Base-by-base conservation (phyloP, 92 coral and sea anemone genomes). In the Porites lobata region DNA sequence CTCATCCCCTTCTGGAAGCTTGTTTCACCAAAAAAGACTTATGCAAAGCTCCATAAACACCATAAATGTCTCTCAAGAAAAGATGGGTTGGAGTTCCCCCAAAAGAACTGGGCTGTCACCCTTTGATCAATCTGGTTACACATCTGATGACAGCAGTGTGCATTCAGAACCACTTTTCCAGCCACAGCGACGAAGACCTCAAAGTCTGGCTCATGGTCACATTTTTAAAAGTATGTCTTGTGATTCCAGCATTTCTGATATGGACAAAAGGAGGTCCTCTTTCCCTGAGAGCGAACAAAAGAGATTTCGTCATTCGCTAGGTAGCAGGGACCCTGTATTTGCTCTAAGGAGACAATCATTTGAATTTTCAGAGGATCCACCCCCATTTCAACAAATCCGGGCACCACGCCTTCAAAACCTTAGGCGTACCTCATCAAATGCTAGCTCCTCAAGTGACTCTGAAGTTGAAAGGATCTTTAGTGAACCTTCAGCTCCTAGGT, bases 391-490 rank as follows among this genome's bases (percentile, higher is more conserved):
- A 51, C 87, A 72, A 57, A 51, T 72, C 29, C 63, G 61, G 62
- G 65, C 22, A 18, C 92, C 90, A 68, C 83, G 90, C 63, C 78
- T 84, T 54, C 90, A 88, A 68, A 80, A 84, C 38, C 72, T 92
- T 38, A 78, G 87, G 64, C 76, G 94, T 47, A 76, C 90, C 15
- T 88, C 90, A 18, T 87, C 80, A 24, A 51, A 77, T 59, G 73
- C 89, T 8, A 88, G 86, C 86, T 88, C 92, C 64, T 86, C 90
- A 20, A 84, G 83, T 38, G 94, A 92, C 38, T 92, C 94, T 3
- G 94, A 85, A 38, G 87, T 84, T 18, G 85, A 84, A 67, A 70
- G 69, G 72, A 81, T 76, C 56, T 68, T 75, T n/a, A 83, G 7
- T 22, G 77, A 85, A 6, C 19, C 24, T 6, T 14, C 72, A 14